Conservation (phyloP, 2,113 vertebrate genomes). For the Petrocephalus microphthalmus region DNA sequence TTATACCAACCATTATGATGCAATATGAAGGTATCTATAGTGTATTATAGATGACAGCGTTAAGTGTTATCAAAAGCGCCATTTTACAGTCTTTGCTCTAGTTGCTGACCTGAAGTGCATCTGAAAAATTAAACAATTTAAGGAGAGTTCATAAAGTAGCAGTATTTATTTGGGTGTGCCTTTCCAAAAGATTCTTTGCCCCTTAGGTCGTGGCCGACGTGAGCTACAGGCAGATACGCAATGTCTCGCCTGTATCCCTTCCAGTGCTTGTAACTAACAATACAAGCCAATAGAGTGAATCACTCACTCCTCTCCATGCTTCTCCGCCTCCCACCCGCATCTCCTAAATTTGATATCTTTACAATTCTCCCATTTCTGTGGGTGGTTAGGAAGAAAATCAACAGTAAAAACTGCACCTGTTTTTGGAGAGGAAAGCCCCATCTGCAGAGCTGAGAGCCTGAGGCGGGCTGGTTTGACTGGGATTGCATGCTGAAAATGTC, state of each 20-base stretch:
- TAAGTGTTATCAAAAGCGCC: background rate
- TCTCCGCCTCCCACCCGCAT: background rate
- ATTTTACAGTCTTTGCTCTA: background rate
- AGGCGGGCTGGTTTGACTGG: background rate
- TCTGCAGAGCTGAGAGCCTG: background rate
- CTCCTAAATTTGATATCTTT: background rate
- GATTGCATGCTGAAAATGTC: background rate
- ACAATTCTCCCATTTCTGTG: background rate
- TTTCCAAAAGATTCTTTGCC: background rate
- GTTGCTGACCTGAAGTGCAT: background rate
- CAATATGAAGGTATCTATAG: background rate
- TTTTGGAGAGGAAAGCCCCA: background rate
- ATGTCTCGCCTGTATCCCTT: background rate
- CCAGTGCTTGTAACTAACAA: background rate
- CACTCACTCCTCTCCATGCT: background rate
- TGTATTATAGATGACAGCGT: background rate
- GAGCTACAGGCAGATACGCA: background rate
- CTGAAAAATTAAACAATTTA: background rate
- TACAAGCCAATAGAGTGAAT: background rate
- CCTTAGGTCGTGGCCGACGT: background rate
- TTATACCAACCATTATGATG: background rate
- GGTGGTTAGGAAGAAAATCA: background rate
- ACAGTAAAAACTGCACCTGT: slow-evolving; percentile 2
- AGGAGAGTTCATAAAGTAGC: background rate
- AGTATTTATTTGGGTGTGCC: background rate